A percentile compares a stretch with the other conserved stretches of the same genome.
phyloP scores from a whole-genome alignment of 2,113 vertebrate genomes.

The Porphyrio hochstetteri region DNA sequence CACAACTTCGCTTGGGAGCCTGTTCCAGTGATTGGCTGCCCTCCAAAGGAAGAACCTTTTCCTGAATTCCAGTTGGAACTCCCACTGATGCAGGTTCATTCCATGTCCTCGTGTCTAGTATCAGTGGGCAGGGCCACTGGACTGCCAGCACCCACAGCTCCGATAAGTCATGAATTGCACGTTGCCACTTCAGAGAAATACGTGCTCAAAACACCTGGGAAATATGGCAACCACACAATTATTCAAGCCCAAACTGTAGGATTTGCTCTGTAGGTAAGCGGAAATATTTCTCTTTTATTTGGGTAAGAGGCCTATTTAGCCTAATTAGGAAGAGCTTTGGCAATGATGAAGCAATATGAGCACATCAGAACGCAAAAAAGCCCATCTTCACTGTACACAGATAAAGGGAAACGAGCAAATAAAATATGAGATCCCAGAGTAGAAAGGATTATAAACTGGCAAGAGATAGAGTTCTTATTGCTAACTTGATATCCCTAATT shows the following conservation, averaged over 20 bases:
- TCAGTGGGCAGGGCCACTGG: neutral
- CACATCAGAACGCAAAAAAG: neutral
- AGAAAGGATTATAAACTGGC: neutral
- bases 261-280: neutral
- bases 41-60: neutral
- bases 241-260: neutral
- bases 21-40: neutral
- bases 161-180: neutral
- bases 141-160: neutral
- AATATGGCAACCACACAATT: neutral
- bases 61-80: neutral
- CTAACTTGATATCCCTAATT: constrained; percentile 33
- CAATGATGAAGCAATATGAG: neutral
- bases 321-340: neutral
- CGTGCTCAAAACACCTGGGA: neutral
- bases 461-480: neutral
- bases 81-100: neutral
- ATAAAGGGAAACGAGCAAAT: constrained; percentile 36
- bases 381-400: neutral
- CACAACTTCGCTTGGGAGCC: neutral
- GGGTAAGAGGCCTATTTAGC: neutral
- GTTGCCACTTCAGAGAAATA: neutral
- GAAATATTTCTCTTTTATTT: neutral
- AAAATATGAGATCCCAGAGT: neutral
- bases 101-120: neutral